phyloP scores from a whole-genome alignment of 2,888 invertebrate species.

The Trypoxylon attenuatum region DNA sequence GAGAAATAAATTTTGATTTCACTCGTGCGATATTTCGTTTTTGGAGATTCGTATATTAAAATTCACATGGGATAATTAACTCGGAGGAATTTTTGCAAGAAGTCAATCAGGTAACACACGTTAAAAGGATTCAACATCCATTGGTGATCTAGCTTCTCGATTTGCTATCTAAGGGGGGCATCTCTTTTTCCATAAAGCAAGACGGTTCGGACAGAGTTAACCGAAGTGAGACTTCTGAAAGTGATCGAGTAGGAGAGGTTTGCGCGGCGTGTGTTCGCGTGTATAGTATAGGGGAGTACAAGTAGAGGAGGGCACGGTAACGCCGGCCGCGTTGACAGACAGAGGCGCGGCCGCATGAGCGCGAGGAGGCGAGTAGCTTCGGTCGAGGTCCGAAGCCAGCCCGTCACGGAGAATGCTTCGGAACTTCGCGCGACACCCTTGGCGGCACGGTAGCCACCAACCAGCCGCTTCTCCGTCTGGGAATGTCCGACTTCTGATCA shows the following conservation, averaged over 20 bases:
- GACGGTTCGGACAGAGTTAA: too few species aligned
- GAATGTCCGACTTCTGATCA: constrained; percentile 67
- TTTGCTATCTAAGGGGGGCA: too few species aligned
- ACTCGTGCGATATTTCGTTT: too few species aligned
- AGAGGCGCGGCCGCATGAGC: constrained; percentile 21
- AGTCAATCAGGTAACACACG: too few species aligned
- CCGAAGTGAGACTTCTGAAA: too few species aligned
- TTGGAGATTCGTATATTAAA: too few species aligned
- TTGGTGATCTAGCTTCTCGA: too few species aligned
- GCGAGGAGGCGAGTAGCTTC: constrained; percentile 53
- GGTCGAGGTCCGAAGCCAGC: constrained; percentile 57
- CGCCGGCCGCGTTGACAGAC: constrained; percentile 9
- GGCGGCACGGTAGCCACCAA: constrained; percentile 29
- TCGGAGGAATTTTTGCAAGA: too few species aligned
- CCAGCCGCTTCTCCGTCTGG: constrained; percentile 52
- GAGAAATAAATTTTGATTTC: too few species aligned
- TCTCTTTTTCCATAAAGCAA: too few species aligned
- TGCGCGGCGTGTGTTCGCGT: constrained; percentile 5
- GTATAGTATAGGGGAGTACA: neutral
- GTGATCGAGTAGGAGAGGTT: neutral
- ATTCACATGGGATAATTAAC: too few species aligned
- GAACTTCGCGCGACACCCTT: constrained; percentile 61
- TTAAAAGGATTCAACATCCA: too few species aligned
- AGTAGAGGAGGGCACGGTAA: constrained; percentile 4
- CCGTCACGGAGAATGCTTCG: constrained; percentile 61